Percentiles rank a stretch among this genome's conserved stretches.
These are phyloP conservation scores for Otus scops DNA, from an alignment of 2,797 vertebrate genomes.

Conservation along the genomic window DNA sequence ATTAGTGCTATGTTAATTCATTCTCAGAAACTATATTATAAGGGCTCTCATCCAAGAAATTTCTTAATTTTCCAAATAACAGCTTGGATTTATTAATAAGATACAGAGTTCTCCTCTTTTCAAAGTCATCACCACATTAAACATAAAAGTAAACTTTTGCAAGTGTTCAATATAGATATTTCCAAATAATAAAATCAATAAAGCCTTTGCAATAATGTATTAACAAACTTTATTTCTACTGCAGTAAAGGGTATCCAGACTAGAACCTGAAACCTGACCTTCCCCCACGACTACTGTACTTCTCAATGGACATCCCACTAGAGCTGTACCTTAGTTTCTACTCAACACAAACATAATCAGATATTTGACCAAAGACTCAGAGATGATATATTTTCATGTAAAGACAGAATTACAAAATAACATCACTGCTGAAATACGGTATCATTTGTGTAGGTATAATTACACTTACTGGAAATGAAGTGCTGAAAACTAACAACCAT, in stretches of 20 bases:
- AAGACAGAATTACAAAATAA: not conserved
- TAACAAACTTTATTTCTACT: not conserved
- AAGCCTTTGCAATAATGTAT: not conserved
- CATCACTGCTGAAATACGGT: not conserved
- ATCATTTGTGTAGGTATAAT: not conserved
- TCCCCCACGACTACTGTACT: not conserved
- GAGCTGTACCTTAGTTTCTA: not conserved
- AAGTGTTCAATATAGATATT: not conserved
- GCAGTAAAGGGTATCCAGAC: not conserved
- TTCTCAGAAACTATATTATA: not conserved
- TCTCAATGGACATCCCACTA: not conserved
- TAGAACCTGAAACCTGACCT: not conserved
- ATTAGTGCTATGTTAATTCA: not conserved
- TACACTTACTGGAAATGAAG: not conserved
- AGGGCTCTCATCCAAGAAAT: not conserved
- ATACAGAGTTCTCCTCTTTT: not conserved
- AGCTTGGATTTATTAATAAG: not conserved
- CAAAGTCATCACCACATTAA: not conserved
- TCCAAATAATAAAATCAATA: not conserved
- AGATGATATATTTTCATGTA: not conserved
- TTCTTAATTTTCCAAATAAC: not conserved
- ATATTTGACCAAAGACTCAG: not conserved
- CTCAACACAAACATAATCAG: not conserved
- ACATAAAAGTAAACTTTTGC: not conserved
- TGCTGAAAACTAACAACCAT: not conserved